Base-by-base conservation (phyloP, 92 coral and sea anemone genomes). In the Palythoa heliodiscus region DNA sequence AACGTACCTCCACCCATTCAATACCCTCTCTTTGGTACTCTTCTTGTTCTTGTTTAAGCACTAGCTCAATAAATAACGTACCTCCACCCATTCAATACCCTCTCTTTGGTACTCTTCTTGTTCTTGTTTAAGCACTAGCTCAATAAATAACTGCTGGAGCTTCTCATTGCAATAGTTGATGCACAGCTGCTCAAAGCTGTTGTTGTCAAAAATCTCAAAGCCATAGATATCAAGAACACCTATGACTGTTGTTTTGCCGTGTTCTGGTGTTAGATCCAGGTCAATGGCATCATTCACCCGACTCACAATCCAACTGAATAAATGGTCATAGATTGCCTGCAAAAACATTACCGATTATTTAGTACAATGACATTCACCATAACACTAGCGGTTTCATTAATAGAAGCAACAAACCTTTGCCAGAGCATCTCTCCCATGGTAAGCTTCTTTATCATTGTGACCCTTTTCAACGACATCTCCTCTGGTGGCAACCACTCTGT, bases 81-180 rank as follows among this genome's bases (percentile, higher is more conserved):
- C 99, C 93, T 96, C 99, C 53, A 94, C 99, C 99, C 99, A 96
- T 40, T 94, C 93, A 69, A 96, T 96, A 52, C 99, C 99, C 58
- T 96, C 99, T 22, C 95, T 37, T 22, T 86, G 95, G 78, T 96
- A 96, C 79, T 96, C 99, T 72, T 94, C 99, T 71, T 96, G 99
- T 64, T 96, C 99, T 71, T 93, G 97, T 73, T 95, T 94, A 83
- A 96, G 81, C 80, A 95, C 98, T 63, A 96, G 82, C 86, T 96
- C 99, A 40, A 96, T 96, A 73, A 96, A 96, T 60, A 96, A 87
- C 88, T 96, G 98, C 73, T 96, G 98, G 17, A 96, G 98, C 78
- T 96, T 96, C 87, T 96, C 98, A 52, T 96, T 96, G 58, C 98
- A 94, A 88, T 94, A 96, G 87, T 96, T 96, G 90, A 96, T 96